phyloP scores from a whole-genome alignment of 2,113 vertebrate genomes.

The Grammomys surdaster region DNA sequence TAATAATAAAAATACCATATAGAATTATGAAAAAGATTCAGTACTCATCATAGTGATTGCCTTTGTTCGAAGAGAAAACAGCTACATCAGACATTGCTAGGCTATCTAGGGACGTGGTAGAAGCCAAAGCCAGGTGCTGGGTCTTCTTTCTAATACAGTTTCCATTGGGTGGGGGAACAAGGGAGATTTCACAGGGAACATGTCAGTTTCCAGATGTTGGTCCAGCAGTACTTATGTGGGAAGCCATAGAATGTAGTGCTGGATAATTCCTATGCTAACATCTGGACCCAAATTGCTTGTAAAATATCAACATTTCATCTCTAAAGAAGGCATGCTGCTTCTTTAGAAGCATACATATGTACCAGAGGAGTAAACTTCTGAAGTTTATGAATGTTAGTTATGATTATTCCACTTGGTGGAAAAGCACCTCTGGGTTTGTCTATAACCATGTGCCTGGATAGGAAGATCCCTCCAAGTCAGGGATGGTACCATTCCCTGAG shows the following conservation, averaged over 20 bases:
- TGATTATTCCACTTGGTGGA: too few relatives aligned
- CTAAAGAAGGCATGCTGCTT: constrained; percentile 22
- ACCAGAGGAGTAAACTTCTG: not conserved
- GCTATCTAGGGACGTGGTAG: too few relatives aligned
- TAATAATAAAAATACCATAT: not conserved
- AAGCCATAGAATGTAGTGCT: constrained; percentile 15
- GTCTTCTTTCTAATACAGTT: not conserved
- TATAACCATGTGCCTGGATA: too few relatives aligned
- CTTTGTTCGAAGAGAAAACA: not conserved
- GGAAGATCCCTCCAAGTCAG: not conserved
- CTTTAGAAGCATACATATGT: not conserved
- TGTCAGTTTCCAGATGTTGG: not conserved
- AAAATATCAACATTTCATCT: constrained; percentile 42
- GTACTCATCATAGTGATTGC: not conserved
- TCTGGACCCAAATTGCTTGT: not conserved
- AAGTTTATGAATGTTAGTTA: not conserved
- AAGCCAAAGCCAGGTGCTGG: not conserved
- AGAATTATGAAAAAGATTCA: not conserved
- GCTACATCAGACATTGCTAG: not conserved
- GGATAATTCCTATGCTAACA: not conserved
- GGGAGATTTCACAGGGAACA: not conserved
- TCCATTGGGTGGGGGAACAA: not conserved
- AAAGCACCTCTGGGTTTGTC: not conserved
- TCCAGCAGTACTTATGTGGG: not conserved
- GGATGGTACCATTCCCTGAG: not conserved